Conservation (phyloP, 1,140 invertebrate species). For the Phocides pigmalion region DNA sequence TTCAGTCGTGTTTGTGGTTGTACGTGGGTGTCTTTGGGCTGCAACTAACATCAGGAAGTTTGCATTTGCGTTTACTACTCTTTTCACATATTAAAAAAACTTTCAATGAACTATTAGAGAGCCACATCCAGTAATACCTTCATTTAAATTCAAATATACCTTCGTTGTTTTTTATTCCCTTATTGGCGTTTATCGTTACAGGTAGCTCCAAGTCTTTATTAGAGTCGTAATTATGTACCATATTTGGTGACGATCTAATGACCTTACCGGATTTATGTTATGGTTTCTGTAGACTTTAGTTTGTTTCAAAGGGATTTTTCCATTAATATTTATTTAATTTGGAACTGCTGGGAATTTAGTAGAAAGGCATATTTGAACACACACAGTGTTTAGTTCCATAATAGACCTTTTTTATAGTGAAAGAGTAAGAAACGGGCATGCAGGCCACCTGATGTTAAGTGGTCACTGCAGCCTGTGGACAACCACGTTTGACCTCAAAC, state of each 20-base stretch:
- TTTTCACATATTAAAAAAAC: too few species aligned
- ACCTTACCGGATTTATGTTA: conserved; percentile 2
- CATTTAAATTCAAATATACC: conserved; percentile 15
- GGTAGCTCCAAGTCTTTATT: conserved; percentile 8
- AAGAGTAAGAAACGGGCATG: too few species aligned
- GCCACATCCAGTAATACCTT: conserved; percentile 15
- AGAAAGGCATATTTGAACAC: background rate
- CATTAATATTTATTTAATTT: background rate
- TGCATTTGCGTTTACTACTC: too few species aligned
- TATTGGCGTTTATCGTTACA: conserved; percentile 7
- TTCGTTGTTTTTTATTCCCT: conserved; percentile 21
- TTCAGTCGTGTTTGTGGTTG: too few species aligned
- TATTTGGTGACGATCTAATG: conserved; percentile 25
- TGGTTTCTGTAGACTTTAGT: conserved; percentile 1
- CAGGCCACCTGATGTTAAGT: too few species aligned
- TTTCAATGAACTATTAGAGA: too few species aligned
- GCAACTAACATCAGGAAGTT: too few species aligned
- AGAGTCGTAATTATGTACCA: conserved; percentile 15
- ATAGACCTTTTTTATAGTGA: too few species aligned
- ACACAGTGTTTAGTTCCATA: too few species aligned
- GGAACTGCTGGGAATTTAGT: background rate
- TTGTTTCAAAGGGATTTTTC: background rate
- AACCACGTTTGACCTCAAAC: too few species aligned
- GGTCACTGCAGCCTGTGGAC: too few species aligned
- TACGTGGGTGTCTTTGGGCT: too few species aligned